phyloP scores from a whole-genome alignment of 2,113 vertebrate species.

The Gasterosteus aculeatus region DNA sequence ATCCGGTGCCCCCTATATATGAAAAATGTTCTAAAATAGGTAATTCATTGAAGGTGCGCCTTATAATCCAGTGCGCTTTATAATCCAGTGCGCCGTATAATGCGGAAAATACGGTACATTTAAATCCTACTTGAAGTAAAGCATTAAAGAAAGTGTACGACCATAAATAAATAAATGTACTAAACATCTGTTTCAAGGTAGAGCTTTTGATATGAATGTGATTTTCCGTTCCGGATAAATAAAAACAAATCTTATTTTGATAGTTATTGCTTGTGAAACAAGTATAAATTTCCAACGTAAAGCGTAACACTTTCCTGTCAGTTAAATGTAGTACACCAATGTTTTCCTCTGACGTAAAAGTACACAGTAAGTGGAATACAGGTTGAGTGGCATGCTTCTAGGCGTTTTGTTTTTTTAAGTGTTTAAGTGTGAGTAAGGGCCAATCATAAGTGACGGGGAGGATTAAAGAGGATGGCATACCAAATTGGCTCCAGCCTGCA shows the following conservation, averaged over 20 bases:
- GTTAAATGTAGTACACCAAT: not conserved
- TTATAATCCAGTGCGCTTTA: too few relatives aligned
- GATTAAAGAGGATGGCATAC: constrained; percentile 74
- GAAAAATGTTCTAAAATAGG: too few relatives aligned
- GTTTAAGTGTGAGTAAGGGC: not conserved
- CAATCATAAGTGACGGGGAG: not conserved
- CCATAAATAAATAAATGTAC: not conserved
- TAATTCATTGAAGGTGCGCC: too few relatives aligned
- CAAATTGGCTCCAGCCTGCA: constrained; percentile 97
- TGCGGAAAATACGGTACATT: not conserved
- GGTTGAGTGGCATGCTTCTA: not conserved
- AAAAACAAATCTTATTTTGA: not conserved
- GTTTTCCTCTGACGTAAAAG: not conserved
- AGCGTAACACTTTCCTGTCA: not conserved
- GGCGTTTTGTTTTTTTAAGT: not conserved
- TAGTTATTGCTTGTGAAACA: too few relatives aligned
- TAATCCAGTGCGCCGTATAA: too few relatives aligned
- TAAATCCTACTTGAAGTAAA: not conserved
- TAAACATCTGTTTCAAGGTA: not conserved
- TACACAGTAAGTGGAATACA: not conserved
- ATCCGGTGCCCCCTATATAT: too few relatives aligned
- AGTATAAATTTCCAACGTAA: not conserved
- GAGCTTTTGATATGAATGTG: not conserved
- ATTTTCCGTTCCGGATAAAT: not conserved
- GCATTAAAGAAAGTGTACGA: not conserved